Evolutionary conservation across 2,888 invertebrate genomes (phyloP), one percentile per base, ranked within the genome.

Genomic region (Lasiommata megera): DNA sequence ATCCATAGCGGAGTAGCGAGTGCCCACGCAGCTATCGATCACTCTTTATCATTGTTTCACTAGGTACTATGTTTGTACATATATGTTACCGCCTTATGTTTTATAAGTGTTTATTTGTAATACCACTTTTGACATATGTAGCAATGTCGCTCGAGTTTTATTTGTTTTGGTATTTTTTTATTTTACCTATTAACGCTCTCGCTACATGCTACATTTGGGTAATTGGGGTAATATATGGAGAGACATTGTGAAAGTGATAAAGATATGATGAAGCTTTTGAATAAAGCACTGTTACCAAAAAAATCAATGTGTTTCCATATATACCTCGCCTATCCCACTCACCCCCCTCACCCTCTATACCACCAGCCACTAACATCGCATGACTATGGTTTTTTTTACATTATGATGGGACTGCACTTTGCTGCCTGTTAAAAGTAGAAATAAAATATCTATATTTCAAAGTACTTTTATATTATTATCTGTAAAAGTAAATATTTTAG

Each of bases 181-280:
- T 78, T 80, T 84, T 82, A 84, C 83, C 79, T 82, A 73, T 77
- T 74, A 74, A 84, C 78, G 80, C 88, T 86, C 85, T 79, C 79
- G 88, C 88, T 79, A 89, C 88, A 81, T 91, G 91, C 91, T 91
- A 91, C 91, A 91, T 91, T 77, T 91, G 91, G 89, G 91, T 91
- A 91, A 88, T 66, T 90, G 91, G 95, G 95, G 93, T 94, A 94
- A 91, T 82, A 90, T 91, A 92, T 93, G 93, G 92, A 93, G 92
- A 91, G 92, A 93, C 93, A 93, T 93, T 93, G 93, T 93, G 93
- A 93, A 89, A 88, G 84, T 89, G 89, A 89, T 88, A 88, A 88
- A 87, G 86, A 88, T 87, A 88, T 85, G 88, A 88, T 89, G 92
- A 89, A 88, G 92, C 92, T 91, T 91, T 88, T 92, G 88, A 93